phyloP scores from a whole-genome alignment of 2,797 vertebrate genomes.

The Parotocinclus haroldoi region DNA sequence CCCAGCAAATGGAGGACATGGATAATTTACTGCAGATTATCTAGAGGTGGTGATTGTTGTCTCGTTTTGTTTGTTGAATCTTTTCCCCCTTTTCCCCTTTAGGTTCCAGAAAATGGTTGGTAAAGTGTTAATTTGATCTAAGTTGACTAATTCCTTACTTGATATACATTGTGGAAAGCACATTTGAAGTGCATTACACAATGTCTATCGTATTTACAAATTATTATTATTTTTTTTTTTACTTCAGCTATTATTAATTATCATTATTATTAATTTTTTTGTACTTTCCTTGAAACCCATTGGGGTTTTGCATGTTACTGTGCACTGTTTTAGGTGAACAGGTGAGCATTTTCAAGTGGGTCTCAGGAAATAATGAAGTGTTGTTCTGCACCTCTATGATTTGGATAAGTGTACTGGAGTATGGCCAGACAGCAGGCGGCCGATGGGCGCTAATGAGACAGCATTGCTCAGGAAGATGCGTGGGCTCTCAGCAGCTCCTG shows the following conservation, averaged over 20 bases:
- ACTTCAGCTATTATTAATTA: too few species aligned
- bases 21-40: slow-evolving; percentile 14
- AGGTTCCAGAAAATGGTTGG: slow-evolving; percentile 7
- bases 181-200: slow-evolving; percentile 9
- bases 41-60: slow-evolving; percentile 20
- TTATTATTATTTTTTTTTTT: too few species aligned
- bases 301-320: slow-evolving; percentile 16
- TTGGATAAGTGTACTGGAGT: slow-evolving; percentile 71
- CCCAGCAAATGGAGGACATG: slow-evolving; percentile 4
- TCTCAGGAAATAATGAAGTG: slow-evolving; percentile 69
- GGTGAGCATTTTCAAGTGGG: slow-evolving; percentile 47
- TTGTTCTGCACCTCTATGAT: slow-evolving; percentile 59
- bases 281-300: slow-evolving; percentile 4
- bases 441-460: slow-evolving; percentile 63
- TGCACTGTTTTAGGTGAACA: slow-evolving; percentile 27
- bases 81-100: not conserved
- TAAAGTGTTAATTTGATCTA: not conserved
- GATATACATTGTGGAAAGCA: slow-evolving; percentile 1
- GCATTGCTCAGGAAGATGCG: slow-evolving; percentile 56
- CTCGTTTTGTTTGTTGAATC: slow-evolving; percentile 23
- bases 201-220: not conserved
- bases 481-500: slow-evolving; percentile 26
- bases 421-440: slow-evolving; percentile 53
- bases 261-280: too few species aligned
- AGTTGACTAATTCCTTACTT: slow-evolving; percentile 9